A percentile compares a stretch with the other conserved stretches of the same genome.
Conservation (phyloP, 2,113 vertebrate species). For the Lepus timidus region DNA sequence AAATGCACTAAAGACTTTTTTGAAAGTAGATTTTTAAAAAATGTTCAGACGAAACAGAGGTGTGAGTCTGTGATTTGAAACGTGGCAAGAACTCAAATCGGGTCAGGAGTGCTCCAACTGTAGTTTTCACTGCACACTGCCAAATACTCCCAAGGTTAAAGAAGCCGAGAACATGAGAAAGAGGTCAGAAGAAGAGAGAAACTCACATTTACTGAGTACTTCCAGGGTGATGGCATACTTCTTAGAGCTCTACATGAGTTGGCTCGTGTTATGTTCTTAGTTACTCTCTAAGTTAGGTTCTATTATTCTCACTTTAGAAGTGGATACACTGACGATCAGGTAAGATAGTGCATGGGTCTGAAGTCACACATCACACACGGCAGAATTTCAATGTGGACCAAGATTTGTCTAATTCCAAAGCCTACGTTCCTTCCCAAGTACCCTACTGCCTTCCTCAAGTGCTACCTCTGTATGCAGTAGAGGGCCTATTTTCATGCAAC, state of each 20-base stretch:
- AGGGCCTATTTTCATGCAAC: neutral
- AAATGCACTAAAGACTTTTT: neutral
- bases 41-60: neutral
- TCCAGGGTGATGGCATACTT: neutral
- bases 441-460: too few relatives aligned
- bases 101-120: neutral
- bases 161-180: fast-evolving
- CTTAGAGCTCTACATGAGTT: neutral
- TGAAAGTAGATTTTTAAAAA: constrained; percentile 4
- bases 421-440: neutral
- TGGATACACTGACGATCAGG: neutral
- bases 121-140: neutral
- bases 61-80: neutral
- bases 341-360: neutral
- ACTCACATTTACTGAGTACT: neutral
- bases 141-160: neutral
- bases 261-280: neutral
- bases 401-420: constrained; percentile 9
- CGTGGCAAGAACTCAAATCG: neutral
- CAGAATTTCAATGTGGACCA: neutral
- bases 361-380: neutral
- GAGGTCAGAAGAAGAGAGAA: neutral
- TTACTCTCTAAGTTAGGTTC: neutral
- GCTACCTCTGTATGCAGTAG: neutral
- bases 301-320: neutral